A percentile compares a stretch with the other conserved stretches of the same genome.
Conservation (phyloP, 2,888 invertebrate genomes). For the Pharmacophagus antenor region DNA sequence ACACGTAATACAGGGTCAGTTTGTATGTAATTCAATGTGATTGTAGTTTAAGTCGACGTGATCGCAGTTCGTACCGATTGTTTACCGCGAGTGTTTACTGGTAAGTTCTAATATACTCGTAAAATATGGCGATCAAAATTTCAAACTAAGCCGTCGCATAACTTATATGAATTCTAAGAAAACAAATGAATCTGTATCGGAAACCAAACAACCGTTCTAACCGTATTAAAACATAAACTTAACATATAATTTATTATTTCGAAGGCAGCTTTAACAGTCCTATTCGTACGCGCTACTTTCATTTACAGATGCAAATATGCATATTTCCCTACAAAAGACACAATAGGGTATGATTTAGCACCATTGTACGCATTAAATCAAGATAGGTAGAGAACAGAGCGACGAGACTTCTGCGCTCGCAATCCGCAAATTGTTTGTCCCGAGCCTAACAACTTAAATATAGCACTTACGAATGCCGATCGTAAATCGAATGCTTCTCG, state of each 20-base stretch:
- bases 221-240: slow-evolving; percentile 19
- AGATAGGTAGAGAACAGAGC: slow-evolving; percentile 57
- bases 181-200: background rate
- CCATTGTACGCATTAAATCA: slow-evolving; percentile 69
- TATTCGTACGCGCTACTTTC: slow-evolving; percentile 19
- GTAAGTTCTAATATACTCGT: slow-evolving; percentile 53
- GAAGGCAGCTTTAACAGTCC: slow-evolving; percentile 18
- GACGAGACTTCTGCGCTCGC: slow-evolving; percentile 68
- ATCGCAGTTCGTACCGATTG: slow-evolving; percentile 55
- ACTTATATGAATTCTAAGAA: background rate
- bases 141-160: background rate
- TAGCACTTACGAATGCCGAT: slow-evolving; percentile 75
- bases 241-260: slow-evolving; percentile 18
- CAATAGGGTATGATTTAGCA: slow-evolving; percentile 64
- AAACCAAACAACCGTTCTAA: background rate
- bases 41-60: slow-evolving; percentile 77
- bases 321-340: slow-evolving; percentile 32
- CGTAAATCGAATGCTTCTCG: slow-evolving; percentile 69
- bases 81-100: slow-evolving; percentile 66
- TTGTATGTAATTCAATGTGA: slow-evolving; percentile 80
- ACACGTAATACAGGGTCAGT: slow-evolving; percentile 79
- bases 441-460: slow-evolving; percentile 77
- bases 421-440: slow-evolving; percentile 77
- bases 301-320: slow-evolving; percentile 32
- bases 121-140: slow-evolving; percentile 2